phyloP scores from a whole-genome alignment of 2,113 vertebrate genomes.

The Varanus salvator region DNA sequence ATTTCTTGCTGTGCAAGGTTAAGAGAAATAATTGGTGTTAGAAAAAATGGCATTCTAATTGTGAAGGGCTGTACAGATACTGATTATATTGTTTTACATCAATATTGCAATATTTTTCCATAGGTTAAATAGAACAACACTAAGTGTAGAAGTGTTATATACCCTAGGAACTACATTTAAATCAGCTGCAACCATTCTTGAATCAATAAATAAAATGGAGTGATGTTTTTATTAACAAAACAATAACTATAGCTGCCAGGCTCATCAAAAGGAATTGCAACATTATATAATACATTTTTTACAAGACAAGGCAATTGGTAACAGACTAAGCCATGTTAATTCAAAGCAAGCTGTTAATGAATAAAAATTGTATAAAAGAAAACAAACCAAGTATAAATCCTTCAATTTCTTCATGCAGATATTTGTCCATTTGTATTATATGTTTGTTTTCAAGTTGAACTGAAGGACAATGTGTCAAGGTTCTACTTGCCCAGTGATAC shows the following conservation, averaged over 20 bases:
- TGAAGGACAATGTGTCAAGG: background rate
- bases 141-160: constrained; percentile 21
- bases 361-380: background rate
- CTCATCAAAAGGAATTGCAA: background rate
- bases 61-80: background rate
- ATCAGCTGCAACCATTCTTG: background rate
- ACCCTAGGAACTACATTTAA: constrained; percentile 33
- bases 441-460: background rate
- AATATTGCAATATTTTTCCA: constrained; percentile 41
- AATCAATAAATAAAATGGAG: constrained; percentile 14
- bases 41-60: background rate
- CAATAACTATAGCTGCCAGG: background rate
- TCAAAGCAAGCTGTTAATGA: background rate
- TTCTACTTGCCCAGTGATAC: background rate
- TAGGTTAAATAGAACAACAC: constrained; percentile 39
- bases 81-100: background rate
- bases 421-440: background rate
- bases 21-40: background rate
- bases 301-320: background rate
- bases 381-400: background rate
- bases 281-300: background rate
- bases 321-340: background rate
- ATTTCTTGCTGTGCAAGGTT: background rate
- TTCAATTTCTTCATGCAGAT: background rate
- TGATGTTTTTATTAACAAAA: constrained; percentile 9